Percentiles rank a stretch among this genome's conserved stretches.
Conservation (phyloP, 2,888 invertebrate genomes). For the Spodoptera picta region DNA sequence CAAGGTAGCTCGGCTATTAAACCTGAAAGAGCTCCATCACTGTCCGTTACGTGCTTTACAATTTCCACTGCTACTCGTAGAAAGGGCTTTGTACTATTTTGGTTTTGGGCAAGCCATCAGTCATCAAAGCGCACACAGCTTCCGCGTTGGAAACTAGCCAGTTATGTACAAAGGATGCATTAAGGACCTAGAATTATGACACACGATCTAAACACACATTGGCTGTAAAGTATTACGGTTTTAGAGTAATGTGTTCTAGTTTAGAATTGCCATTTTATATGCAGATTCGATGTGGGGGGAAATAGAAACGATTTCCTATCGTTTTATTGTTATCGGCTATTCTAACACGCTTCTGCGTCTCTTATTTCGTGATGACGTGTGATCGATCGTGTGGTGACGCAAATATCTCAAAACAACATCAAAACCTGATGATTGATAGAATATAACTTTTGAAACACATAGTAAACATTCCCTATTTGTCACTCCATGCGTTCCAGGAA, state of each 20-base stretch:
- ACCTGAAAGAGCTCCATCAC: slow-evolving; percentile 34
- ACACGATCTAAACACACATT: slow-evolving; percentile 64
- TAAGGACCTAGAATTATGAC: slow-evolving; percentile 71
- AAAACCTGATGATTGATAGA: too few relatives aligned
- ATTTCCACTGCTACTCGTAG: slow-evolving; percentile 30
- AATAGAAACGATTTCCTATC: not conserved
- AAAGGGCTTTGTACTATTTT: slow-evolving; percentile 65
- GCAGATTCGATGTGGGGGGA: slow-evolving; percentile 7
- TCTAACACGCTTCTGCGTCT: not conserved
- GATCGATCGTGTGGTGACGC: too few relatives aligned
- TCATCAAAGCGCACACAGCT: slow-evolving; percentile 63
- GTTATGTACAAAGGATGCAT: slow-evolving; percentile 78
- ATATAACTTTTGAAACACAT: too few relatives aligned
- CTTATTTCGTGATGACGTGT: not conserved
- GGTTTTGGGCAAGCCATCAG: slow-evolving; percentile 62
- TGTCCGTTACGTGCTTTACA: slow-evolving; percentile 36
- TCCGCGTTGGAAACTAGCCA: slow-evolving; percentile 83
- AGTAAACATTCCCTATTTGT: too few relatives aligned
- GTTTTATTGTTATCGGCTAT: not conserved
- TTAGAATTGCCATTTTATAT: slow-evolving; percentile 24
- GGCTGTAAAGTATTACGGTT: slow-evolving; percentile 38
- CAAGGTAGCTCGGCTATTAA: slow-evolving; percentile 4
- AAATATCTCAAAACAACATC: too few relatives aligned
- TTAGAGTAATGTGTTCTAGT: slow-evolving; percentile 27
- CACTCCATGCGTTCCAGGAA: too few relatives aligned